Evolutionary conservation across 2,113 vertebrate genomes (phyloP).

Genomic region (Progne subis): DNA sequence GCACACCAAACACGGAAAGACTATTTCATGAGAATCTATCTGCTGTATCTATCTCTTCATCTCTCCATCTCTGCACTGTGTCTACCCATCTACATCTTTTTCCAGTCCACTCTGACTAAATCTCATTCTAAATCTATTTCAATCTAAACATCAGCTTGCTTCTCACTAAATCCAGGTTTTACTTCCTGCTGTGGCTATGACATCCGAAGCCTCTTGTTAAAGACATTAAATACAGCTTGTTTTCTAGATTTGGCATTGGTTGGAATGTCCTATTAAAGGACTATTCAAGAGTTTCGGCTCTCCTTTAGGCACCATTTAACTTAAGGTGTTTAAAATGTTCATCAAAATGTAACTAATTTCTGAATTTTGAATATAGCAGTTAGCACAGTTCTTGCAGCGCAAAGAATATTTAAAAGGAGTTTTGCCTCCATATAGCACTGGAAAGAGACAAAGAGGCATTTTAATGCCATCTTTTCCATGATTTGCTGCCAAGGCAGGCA

Average conservation of each 20-base stretch:
- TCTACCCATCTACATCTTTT: constrained; percentile 42
- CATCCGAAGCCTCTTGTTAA: not conserved
- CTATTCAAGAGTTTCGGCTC: not conserved
- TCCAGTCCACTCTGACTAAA: not conserved
- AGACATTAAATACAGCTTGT: not conserved
- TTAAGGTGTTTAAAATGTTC: not conserved
- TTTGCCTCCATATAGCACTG: not conserved
- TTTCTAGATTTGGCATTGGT: not conserved
- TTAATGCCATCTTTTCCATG: not conserved
- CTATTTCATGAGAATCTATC: constrained; percentile 71
- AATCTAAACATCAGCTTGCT: not conserved
- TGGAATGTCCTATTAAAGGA: not conserved
- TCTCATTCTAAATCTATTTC: constrained; percentile 16
- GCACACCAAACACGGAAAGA: constrained; percentile 59
- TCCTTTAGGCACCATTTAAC: not conserved
- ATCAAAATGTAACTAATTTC: not conserved
- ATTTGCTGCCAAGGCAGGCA: not conserved
- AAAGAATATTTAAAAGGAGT: not conserved
- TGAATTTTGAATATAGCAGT: not conserved
- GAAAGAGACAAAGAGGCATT: not conserved
- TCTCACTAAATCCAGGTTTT: not conserved
- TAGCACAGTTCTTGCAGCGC: not conserved
- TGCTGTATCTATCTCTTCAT: constrained; percentile 39
- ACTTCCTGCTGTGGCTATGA: not conserved
- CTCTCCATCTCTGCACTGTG: constrained; percentile 25